These are phyloP conservation scores for Elephas maximus DNA, from an alignment of 2,113 vertebrate species.

Conservation along the genomic window DNA sequence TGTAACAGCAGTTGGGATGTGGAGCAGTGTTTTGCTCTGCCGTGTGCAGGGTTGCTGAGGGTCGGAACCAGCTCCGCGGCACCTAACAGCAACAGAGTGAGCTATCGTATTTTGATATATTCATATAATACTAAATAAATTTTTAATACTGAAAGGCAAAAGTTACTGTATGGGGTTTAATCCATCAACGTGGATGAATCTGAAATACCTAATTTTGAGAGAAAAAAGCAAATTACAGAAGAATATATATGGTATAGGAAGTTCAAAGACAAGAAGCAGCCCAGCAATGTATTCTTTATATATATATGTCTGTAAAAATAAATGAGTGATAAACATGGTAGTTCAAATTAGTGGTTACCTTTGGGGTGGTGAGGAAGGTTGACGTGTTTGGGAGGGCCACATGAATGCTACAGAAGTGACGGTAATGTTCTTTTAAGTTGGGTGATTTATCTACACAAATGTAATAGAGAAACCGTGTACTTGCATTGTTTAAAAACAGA, in stretches of 20 bases:
- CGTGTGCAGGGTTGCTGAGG: too few species aligned
- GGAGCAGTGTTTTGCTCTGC: too few species aligned
- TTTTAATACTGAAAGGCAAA: not conserved
- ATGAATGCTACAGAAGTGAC: rapidly evolving
- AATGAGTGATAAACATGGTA: not conserved
- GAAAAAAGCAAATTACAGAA: not conserved
- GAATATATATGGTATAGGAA: not conserved
- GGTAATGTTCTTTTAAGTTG: not conserved
- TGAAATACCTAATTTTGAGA: not conserved
- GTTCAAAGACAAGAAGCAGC: not conserved
- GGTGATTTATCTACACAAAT: too few species aligned
- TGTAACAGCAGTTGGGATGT: too few species aligned
- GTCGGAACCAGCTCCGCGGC: too few species aligned
- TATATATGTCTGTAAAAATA: not conserved
- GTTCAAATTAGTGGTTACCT: not conserved
- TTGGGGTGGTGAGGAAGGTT: not conserved
- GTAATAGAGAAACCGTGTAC: not conserved
- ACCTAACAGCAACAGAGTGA: not conserved
- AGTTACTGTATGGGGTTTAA: not conserved
- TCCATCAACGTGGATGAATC: not conserved
- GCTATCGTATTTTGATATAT: not conserved
- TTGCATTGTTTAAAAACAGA: not conserved
- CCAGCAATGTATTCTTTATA: not conserved
- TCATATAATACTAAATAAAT: not conserved
- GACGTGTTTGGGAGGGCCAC: not conserved